Conservation (phyloP, 2,888 invertebrate species). For the Drosophila vallismaia region DNA sequence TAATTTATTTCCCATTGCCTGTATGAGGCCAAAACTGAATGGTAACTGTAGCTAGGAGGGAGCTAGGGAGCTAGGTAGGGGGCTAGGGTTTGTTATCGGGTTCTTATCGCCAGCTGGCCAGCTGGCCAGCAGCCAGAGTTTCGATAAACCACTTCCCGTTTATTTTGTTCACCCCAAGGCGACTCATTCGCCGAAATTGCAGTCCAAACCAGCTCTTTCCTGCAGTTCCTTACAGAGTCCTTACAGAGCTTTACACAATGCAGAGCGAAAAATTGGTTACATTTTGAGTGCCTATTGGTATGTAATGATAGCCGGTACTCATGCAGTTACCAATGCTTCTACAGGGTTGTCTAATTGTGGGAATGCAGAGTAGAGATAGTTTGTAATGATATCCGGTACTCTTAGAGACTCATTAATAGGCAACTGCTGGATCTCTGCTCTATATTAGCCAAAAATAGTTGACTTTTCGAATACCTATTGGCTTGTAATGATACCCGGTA, state of each 20-base stretch:
- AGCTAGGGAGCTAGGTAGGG: background rate
- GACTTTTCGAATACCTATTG: too few species aligned
- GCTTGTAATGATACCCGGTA: too few species aligned
- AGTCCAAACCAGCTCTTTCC: conserved; percentile 15
- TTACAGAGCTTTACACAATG: too few species aligned
- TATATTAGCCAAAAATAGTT: too few species aligned
- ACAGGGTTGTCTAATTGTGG: background rate
- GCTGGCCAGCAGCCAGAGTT: conserved; percentile 25
- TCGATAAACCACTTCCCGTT: background rate
- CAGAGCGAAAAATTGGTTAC: too few species aligned
- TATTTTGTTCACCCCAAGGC: background rate
- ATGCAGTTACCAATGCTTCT: too few species aligned
- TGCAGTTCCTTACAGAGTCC: conserved; percentile 54
- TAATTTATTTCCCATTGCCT: conserved; percentile 74
- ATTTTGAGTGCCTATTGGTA: too few species aligned
- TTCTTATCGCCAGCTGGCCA: conserved; percentile 61
- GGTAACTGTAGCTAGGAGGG: conserved; percentile 3
- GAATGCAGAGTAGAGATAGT: background rate
- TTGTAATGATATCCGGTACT: background rate
- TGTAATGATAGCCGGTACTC: too few species aligned
- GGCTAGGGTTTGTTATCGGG: background rate
- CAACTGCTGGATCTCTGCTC: too few species aligned
- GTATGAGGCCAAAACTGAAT: conserved; percentile 45
- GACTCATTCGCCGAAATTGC: conserved; percentile 36
- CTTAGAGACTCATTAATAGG: too few species aligned